Evolutionary conservation across 2,113 vertebrate genomes (phyloP).

Genomic region (Rhynchomys soricoides): DNA sequence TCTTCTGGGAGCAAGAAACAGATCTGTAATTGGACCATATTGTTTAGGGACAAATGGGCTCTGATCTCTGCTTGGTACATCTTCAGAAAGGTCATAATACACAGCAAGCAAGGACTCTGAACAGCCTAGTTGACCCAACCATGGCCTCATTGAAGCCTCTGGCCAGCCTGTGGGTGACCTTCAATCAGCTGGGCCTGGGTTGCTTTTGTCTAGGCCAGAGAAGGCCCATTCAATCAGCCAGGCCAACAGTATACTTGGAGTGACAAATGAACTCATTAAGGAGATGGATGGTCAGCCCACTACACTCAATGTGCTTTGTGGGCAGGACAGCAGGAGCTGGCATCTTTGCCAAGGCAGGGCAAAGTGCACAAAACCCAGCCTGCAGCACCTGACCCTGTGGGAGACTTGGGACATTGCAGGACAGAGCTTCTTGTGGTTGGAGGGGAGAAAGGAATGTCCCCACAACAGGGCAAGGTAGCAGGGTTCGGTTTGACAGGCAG

Average conservation of each 20-base stretch:
- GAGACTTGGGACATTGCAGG: neutral
- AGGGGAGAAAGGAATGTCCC: neutral
- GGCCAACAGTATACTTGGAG: conserved; percentile 67
- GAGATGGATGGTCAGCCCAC: conserved; percentile 78
- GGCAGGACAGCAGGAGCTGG: conserved; percentile 25
- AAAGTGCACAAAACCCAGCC: neutral
- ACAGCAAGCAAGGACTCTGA: fast-evolving
- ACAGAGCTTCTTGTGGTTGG: fast-evolving
- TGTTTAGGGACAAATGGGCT: neutral
- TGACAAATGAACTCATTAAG: conserved; percentile 84
- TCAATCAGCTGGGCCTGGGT: neutral
- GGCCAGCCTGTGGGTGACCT: neutral
- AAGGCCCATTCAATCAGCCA: conserved; percentile 62
- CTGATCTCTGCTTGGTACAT: neutral
- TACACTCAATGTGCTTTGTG: neutral
- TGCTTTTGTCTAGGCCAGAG: conserved; percentile 71
- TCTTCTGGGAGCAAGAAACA: neutral
- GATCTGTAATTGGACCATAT: too few relatives aligned
- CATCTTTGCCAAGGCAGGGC: neutral
- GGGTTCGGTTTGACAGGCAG: fast-evolving
- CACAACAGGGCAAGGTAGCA: neutral
- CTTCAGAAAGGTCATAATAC: neutral
- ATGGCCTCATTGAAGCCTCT: too few relatives aligned
- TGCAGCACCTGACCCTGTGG: neutral
- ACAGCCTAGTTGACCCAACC: fast-evolving